These are phyloP conservation scores for Synergus gifuensis DNA, from an alignment of 2,888 invertebrate genomes.

Conservation along the genomic window DNA sequence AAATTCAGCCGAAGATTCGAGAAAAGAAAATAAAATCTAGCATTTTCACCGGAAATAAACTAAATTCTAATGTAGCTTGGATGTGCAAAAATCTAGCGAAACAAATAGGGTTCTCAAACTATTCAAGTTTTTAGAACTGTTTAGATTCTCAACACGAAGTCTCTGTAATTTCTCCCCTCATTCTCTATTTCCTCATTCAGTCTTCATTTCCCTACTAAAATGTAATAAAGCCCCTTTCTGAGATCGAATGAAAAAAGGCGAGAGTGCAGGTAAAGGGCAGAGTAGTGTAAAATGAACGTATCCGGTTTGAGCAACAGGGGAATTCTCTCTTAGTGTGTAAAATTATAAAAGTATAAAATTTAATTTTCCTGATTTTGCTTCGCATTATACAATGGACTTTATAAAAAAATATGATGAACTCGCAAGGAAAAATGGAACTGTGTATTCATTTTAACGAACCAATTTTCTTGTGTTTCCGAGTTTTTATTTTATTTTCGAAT, in stretches of 20 bases:
- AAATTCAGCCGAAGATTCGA: no score
- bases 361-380: not conserved
- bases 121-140: not conserved
- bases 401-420: not conserved
- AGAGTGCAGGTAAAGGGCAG: not conserved
- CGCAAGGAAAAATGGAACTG: not conserved
- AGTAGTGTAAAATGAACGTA: conserved; percentile 26
- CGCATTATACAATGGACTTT: not conserved
- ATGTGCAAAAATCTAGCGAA: no score
- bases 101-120: no score
- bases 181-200: conserved; percentile 57
- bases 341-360: not conserved
- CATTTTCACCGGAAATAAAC: no score
- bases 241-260: conserved; percentile 34
- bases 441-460: not conserved
- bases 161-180: conserved; percentile 11
- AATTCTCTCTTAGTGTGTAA: not conserved
- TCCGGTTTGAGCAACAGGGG: not conserved
- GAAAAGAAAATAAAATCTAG: no score
- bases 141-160: conserved; percentile 41
- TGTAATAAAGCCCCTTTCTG: conserved; percentile 54
- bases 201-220: conserved; percentile 60
- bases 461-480: not conserved
- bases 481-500: not conserved
- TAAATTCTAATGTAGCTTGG: no score